phyloP scores from a whole-genome alignment of 2,113 vertebrate genomes.

The Stercorarius parasiticus region DNA sequence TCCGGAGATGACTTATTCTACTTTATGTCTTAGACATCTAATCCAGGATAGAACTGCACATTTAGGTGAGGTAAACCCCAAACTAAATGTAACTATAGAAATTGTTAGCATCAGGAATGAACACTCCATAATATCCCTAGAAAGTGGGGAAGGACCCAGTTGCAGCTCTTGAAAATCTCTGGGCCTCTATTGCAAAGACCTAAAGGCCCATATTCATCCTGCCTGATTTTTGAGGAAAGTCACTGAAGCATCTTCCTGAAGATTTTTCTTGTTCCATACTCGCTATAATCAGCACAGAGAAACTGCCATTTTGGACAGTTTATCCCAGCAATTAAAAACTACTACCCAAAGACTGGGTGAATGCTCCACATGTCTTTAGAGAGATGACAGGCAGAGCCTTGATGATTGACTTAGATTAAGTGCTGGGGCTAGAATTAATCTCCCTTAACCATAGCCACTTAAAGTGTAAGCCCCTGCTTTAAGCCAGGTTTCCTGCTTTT shows the following conservation, averaged over 20 bases:
- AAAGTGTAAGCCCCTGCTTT: background rate
- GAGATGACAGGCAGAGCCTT: background rate
- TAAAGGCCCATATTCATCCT: background rate
- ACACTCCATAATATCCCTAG: background rate
- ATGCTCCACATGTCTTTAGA: background rate
- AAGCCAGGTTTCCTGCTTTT: constrained; percentile 36
- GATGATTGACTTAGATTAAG: constrained; percentile 19
- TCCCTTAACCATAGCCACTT: background rate
- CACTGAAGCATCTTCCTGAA: background rate
- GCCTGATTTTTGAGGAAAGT: background rate
- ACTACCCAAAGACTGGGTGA: background rate
- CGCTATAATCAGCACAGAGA: background rate
- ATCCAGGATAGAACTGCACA: fast-evolving
- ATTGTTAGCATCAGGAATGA: background rate
- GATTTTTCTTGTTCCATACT: background rate
- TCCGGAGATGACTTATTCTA: background rate
- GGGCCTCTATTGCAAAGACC: background rate
- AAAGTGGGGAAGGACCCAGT: background rate
- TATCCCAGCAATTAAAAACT: background rate
- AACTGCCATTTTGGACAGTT: background rate
- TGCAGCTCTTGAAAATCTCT: background rate
- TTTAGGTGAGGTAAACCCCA: background rate
- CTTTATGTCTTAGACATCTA: background rate
- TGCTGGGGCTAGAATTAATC: constrained; percentile 13
- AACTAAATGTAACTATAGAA: fast-evolving